phyloP scores from a whole-genome alignment of 64 coral and sea anemone species.

The Stichodactyla helianthus region DNA sequence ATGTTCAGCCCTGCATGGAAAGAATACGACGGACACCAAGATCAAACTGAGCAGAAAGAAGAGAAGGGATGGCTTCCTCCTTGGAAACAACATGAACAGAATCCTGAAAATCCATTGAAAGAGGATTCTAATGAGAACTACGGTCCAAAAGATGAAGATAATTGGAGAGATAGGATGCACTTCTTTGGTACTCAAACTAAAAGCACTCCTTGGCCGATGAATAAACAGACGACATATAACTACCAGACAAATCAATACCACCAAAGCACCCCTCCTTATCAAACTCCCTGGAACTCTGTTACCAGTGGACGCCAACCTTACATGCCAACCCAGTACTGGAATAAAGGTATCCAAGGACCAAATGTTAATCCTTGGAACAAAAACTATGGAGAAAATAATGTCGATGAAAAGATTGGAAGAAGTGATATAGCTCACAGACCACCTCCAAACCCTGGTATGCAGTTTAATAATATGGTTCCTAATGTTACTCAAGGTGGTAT shows the following conservation, averaged over 20 bases:
- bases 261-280: neutral
- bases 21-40: neutral
- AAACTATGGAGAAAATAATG: neutral
- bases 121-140: neutral
- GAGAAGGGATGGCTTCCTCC: constrained; percentile 10
- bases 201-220: constrained; percentile 18
- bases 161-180: neutral
- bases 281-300: neutral
- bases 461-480: neutral
- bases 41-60: neutral
- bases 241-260: neutral
- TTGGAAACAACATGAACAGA: constrained; percentile 1
- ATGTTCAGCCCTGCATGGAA: neutral
- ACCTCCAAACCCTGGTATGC: neutral
- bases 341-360: neutral
- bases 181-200: neutral
- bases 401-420: neutral
- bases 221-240: neutral
- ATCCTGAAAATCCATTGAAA: neutral
- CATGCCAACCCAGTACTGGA: neutral
- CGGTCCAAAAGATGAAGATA: neutral
- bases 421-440: neutral
- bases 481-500: neutral
- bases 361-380: neutral
- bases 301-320: neutral